Conservation (phyloP, 2,797 vertebrate genomes). For the Etheostoma perlongum region DNA sequence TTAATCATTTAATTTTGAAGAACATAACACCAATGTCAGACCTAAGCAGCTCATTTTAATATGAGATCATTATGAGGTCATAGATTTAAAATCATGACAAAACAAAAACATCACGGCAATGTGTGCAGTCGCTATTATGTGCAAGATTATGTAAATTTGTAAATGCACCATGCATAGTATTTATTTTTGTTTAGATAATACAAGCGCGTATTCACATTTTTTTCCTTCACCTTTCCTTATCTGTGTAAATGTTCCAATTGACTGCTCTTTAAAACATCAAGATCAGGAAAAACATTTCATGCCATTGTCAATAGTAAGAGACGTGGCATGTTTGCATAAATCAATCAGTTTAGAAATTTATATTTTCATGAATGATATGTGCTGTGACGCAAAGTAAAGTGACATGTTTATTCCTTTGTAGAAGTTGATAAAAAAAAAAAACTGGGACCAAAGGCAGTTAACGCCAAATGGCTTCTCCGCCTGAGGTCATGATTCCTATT, state of each 20-base stretch:
- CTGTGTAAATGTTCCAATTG: not conserved
- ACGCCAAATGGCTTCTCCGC: conserved; percentile 57
- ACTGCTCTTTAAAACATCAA: not conserved
- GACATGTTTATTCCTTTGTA: conserved; percentile 6
- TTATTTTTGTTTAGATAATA: not conserved
- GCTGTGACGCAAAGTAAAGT: not conserved
- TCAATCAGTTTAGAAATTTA: not conserved
- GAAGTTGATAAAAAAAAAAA: not conserved
- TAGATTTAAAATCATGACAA: too few relatives aligned
- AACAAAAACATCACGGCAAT: too few relatives aligned
- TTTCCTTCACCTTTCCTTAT: not conserved
- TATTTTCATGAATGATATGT: not conserved
- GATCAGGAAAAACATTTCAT: not conserved
- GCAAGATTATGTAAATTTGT: too few relatives aligned
- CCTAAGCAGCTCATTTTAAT: too few relatives aligned
- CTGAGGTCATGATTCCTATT: conserved; percentile 49
- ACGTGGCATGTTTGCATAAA: conserved; percentile 7
- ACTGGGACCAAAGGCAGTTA: conserved; percentile 57
- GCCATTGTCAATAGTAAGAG: not conserved
- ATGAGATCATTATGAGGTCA: too few relatives aligned
- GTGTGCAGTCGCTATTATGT: too few relatives aligned
- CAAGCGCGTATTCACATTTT: not conserved
- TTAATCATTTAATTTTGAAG: too few relatives aligned
- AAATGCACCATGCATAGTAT: too few relatives aligned
- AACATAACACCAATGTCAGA: too few relatives aligned